Evolutionary conservation across 2,888 invertebrate genomes (phyloP), one percentile per base, ranked within the genome.

Genomic region (Germaria angustata): DNA sequence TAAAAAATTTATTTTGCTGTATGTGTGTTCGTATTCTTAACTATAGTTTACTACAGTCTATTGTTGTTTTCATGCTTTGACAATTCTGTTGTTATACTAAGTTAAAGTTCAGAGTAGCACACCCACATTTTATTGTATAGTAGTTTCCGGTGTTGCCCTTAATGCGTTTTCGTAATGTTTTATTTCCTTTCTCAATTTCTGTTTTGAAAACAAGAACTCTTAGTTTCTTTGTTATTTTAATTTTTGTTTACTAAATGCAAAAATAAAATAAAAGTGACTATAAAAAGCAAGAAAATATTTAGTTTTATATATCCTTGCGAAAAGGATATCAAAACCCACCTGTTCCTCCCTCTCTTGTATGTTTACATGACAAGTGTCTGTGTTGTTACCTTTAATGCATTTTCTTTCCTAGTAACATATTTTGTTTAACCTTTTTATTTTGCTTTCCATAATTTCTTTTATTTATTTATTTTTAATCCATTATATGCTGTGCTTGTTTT

Each of bases 151-250:
- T 69, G 65, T 75, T 68, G 69, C 61, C 76, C 80, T 75, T 84
- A 84, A 84, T 81, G 77, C 61, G 77, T 76, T 84, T 85, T 80
- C 84, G 80, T 84, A 84, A 85, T 85, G 80, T 78, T 81, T 82
- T 84, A 84, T 80, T 80, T 80, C 81, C 75, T 80, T 71, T 68
- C 51, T 69, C 75, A 76, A 66, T 83, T 80, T 68, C 72, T 68
- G 66, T 78, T 81, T 75, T 71, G 49, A 63, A 81, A 72, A 68
- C 39, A 28, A 68, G 32, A 22, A 49, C 39, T 51, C 20, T 34
- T 49, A 4, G 22, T 9, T 36, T 36, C 1, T 6, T 39, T n/a
- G 22, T 9, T 1, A 24, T 34, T 20, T 41, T 55, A 15, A 34
- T 55, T 57, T 66, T 22, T 57, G 51, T 73, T 77, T 69, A 68